Percentiles rank a stretch among this genome's conserved stretches.
These are phyloP conservation scores for Polymixis flavicincta DNA, from an alignment of 2,888 invertebrate genomes.

Conservation along the genomic window DNA sequence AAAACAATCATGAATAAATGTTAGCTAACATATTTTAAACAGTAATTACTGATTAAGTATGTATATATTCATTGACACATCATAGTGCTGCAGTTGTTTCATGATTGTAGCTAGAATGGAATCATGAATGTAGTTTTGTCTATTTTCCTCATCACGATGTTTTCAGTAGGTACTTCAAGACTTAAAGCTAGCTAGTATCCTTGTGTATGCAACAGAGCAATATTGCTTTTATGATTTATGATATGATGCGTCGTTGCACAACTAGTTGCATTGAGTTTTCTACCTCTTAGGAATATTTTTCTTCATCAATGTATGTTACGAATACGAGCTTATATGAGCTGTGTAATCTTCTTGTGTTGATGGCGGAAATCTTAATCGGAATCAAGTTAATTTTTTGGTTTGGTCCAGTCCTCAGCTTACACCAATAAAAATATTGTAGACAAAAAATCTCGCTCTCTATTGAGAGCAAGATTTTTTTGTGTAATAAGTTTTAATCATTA, in stretches of 20 bases:
- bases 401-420: neutral
- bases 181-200: slow-evolving; percentile 44
- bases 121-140: slow-evolving; percentile 17
- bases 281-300: slow-evolving; percentile 17
- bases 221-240: slow-evolving; percentile 42
- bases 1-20: slow-evolving; percentile 23
- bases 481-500: too few species aligned
- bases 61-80: slow-evolving; percentile 42
- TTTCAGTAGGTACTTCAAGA: slow-evolving; percentile 40
- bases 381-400: neutral
- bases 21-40: slow-evolving; percentile 7
- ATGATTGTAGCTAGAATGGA: slow-evolving; percentile 45
- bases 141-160: slow-evolving; percentile 55
- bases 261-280: slow-evolving; percentile 14
- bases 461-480: too few species aligned
- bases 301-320: slow-evolving; percentile 4
- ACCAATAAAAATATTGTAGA: neutral
- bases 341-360: neutral
- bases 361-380: neutral
- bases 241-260: slow-evolving; percentile 22
- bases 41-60: slow-evolving; percentile 28
- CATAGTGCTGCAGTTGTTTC: slow-evolving; percentile 25
- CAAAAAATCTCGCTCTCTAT: neutral
- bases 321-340: neutral
- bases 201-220: slow-evolving; percentile 15